Base-by-base conservation (phyloP, 2,113 vertebrate species). In the Myiagra hebetior region DNA sequence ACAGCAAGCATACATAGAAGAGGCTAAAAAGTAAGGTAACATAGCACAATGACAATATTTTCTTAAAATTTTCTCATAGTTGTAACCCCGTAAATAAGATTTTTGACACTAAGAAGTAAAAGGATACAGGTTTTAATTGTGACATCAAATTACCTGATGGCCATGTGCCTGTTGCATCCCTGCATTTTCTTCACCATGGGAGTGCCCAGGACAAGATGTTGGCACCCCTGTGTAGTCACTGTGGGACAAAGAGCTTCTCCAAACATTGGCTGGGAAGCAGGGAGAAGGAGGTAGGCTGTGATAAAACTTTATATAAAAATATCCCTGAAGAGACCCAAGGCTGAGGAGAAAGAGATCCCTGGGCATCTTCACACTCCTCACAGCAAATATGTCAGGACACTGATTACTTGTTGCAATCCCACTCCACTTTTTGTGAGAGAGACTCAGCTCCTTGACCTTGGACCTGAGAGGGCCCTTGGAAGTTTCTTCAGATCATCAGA, bases 91-190 rank as follows among this genome's bases (percentile, higher is more conserved):
- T 55, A 55, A 59, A 52, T 52, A 73, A 3, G 10, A 50, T 39
- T 72, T 63, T 80, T 81, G 41, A 47, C n/a, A 39, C 8, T 18
- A 67, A 78, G 10, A 75, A 75, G 6, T 70, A 62, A 42, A 89
- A 89, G 33, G 16, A 17, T 13, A 12, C 24, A 39, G 18, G 42
- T 15, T 62, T 62, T 72, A 77, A 6, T 11, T 3, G 1, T 31
- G 31, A 33, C 63, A 84, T 72, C 42, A 59, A 27, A 15, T 11
- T 79, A 65, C 11, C 26, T n/a, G 22, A 5, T 68, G 57, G 21
- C 53, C 37, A 53, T 0, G 0, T 53, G 42, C 16, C 56, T 41
- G 24, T 28, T 26, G 16, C 16, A 16, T 13, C 11, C 18, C 15
- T 57, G 31, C 6, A 10, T 56, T 62, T 26, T 16, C 46, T 79